A percentile compares a stretch with the other conserved stretches of the same genome.
Evolutionary conservation across 1,140 invertebrate species (phyloP).

Genomic region (Drosophila lowei): DNA sequence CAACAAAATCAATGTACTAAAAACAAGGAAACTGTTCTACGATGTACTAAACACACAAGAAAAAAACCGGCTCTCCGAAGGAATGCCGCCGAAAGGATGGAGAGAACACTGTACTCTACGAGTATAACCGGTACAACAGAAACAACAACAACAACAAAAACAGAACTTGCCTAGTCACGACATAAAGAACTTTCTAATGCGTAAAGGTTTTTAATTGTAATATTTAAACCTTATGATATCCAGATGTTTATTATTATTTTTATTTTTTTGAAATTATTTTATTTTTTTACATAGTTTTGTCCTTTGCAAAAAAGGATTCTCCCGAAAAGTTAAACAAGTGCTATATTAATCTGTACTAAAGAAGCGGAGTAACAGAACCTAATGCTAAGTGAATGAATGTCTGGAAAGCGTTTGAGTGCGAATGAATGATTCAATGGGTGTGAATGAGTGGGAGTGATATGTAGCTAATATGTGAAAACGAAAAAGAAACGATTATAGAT

Average conservation of each 20-base stretch:
- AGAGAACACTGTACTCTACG: conserved; percentile 5
- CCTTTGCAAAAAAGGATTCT: conserved; percentile 6
- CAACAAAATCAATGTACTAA: conserved; percentile 1
- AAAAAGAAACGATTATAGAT: conserved; percentile 7
- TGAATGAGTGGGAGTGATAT: conserved; percentile 27
- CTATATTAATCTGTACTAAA: conserved; percentile 78
- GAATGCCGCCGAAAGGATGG: too few relatives aligned
- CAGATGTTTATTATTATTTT: conserved; percentile 5
- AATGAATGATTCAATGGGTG: not conserved
- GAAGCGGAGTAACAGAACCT: conserved; percentile 28
- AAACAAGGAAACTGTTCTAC: not conserved
- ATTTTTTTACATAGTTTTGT: conserved; percentile 22
- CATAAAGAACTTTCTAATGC: conserved; percentile 71
- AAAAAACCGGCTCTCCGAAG: too few relatives aligned
- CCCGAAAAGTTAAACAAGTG: conserved; percentile 56
- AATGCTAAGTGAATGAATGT: conserved; percentile 10
- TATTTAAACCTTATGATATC: conserved; percentile 5
- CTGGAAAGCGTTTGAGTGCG: conserved; percentile 3
- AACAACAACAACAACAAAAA: conserved; percentile 26
- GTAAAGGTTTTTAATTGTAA: conserved; percentile 51
- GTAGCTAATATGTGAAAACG: conserved; percentile 13
- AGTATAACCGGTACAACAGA: conserved; percentile 20
- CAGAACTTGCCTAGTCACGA: conserved; percentile 79
- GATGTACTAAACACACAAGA: too few relatives aligned
- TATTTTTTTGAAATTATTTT: conserved; percentile 25